Percentiles rank a stretch among this genome's conserved stretches.
Evolutionary conservation across 2,888 invertebrate species (phyloP).

Genomic region (Apantesis nais): DNA sequence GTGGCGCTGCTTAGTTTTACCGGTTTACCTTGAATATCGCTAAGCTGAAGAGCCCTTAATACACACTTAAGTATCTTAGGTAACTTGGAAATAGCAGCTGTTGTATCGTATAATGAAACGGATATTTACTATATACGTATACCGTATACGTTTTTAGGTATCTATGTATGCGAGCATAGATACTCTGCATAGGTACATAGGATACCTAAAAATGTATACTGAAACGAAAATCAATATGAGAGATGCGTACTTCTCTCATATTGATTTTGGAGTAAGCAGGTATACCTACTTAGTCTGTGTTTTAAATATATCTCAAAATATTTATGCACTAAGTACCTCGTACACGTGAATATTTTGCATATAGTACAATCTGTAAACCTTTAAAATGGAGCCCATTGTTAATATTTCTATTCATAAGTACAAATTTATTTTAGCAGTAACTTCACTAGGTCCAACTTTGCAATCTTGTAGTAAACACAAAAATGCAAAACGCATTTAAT

Average conservation of each 20-base stretch:
- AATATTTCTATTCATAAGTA: neutral
- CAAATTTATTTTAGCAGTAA: neutral
- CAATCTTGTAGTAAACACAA: neutral
- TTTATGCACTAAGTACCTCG: too few species aligned
- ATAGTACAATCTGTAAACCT: neutral
- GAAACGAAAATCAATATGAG: neutral
- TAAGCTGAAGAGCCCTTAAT: slow-evolving; percentile 53
- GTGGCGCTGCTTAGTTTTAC: slow-evolving; percentile 68
- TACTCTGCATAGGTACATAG: neutral
- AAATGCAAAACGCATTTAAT: neutral
- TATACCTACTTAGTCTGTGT: neutral
- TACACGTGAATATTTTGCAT: too few species aligned
- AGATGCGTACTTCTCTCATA: neutral
- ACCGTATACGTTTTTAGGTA: too few species aligned
- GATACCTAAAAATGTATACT: neutral
- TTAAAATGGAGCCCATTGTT: neutral
- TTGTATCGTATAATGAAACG: neutral
- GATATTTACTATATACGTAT: too few species aligned
- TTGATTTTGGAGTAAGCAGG: too few species aligned
- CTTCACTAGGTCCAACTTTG: neutral
- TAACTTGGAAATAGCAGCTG: slow-evolving; percentile 3
- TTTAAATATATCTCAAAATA: neutral
- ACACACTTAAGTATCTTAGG: neutral
- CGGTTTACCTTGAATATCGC: slow-evolving; percentile 76
- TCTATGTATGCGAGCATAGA: neutral